Evolutionary conservation across 2,797 vertebrate species (phyloP).

Genomic region (Lutjanus argentimaculatus): DNA sequence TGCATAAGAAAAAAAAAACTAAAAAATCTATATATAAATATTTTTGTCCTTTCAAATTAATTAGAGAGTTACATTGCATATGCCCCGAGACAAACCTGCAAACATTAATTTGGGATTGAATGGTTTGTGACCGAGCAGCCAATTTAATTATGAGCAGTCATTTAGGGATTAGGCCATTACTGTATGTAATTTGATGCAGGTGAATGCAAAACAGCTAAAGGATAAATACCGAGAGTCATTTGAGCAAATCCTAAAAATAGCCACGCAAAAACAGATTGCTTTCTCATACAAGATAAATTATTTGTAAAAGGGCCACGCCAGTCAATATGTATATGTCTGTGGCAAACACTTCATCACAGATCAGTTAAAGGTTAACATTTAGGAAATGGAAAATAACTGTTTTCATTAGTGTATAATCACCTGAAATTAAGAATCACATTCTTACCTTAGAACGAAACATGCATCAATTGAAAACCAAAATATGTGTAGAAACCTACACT

Average conservation of each 20-base stretch:
- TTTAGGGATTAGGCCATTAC: slow-evolving; percentile 47
- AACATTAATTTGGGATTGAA: slow-evolving; percentile 59
- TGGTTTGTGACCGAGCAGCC: slow-evolving; percentile 41
- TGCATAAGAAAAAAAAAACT: slow-evolving; percentile 26
- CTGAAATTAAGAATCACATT: no score
- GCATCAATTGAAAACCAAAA: no score
- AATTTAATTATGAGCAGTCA: slow-evolving; percentile 65
- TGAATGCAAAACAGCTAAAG: slow-evolving; percentile 21
- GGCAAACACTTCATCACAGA: no score
- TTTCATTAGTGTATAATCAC: no score
- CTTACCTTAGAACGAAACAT: no score
- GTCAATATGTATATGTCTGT: no score
- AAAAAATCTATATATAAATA: slow-evolving; percentile 37
- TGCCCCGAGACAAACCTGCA: slow-evolving; percentile 59
- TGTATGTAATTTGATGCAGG: slow-evolving; percentile 27
- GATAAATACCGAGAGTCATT: slow-evolving; percentile 9
- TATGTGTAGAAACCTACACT: no score
- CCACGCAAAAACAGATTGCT: not conserved
- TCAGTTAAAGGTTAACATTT: no score
- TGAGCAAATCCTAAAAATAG: not conserved
- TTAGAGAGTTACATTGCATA: slow-evolving; percentile 39
- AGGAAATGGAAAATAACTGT: no score
- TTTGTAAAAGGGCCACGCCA: no score
- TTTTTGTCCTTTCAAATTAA: slow-evolving; percentile 63
- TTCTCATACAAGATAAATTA: not conserved